Evolutionary conservation across 2,797 vertebrate species (phyloP), one percentile per base, ranked within the genome.

Genomic region (Synaphobranchus kaupii): DNA sequence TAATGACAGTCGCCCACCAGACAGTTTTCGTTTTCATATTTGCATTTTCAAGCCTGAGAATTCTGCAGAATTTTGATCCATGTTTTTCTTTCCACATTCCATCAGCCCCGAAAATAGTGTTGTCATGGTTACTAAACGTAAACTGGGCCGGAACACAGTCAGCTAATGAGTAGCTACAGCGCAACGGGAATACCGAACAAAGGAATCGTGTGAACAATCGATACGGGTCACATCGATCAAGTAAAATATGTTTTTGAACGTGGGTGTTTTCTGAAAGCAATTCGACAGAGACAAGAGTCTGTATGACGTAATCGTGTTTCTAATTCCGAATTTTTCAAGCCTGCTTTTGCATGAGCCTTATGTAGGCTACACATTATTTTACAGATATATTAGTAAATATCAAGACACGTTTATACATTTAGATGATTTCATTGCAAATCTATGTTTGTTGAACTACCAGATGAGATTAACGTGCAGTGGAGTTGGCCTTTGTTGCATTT

Each of bases 111-210:
- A 87, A 78, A 84, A 84, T 84, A 94, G 94, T 92, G 96, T 96
- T 91, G 93, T 94, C 94, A 96, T 96, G 95, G 96, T 96, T 94
- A 97, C 96, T 94, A 95, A 96, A 96, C 96, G 96, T 96, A 96
- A 96, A 95, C 91, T 93, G 92, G 93, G 92, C 91, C 93, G 94
- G 94, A 94, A 92, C 92, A 91, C 93, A 89, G 68, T 82, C 25
- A 22, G 81, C 22, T 66, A n/a, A 66, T n/a, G 34, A 44, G 15
- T 78, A 44, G 15, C 34, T 76, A 50, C 25, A 73, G 44, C 68
- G 82, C 50, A n/a, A 78, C 20, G 78, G 73, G 39, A 88, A n/a
- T 66, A 48, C 83, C 48, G 84, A 89, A 89, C 85, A 89, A 87
- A 87, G 86, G 83, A 80, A 86, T 39, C 52, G 83, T 76, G 28